phyloP scores from a whole-genome alignment of 2,113 vertebrate genomes.

The Cochlearius cochlearius region DNA sequence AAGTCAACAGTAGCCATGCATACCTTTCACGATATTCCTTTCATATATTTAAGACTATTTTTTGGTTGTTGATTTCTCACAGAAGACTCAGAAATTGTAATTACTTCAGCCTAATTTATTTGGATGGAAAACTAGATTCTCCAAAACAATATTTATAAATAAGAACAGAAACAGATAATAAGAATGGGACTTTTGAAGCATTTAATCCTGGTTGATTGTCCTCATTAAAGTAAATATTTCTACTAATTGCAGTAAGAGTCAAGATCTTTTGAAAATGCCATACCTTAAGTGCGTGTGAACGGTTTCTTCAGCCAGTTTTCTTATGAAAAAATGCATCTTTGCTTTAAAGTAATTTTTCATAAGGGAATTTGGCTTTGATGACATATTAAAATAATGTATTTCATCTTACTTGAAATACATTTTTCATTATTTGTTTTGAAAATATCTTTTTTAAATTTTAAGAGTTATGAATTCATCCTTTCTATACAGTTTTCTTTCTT shows the following conservation, averaged over 20 bases:
- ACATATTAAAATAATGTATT: background rate
- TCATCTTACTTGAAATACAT: background rate
- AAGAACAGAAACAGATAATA: background rate
- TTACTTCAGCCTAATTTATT: background rate
- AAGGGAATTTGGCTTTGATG: background rate
- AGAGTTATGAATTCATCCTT: background rate
- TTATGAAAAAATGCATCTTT: background rate
- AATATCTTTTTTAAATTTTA: background rate
- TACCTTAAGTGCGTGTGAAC: background rate
- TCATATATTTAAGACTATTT: background rate
- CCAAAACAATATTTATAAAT: background rate
- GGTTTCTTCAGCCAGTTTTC: background rate
- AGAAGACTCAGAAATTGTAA: background rate
- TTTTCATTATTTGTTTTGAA: background rate
- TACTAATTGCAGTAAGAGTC: background rate
- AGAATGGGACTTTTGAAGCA: background rate
- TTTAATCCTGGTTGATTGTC: background rate
- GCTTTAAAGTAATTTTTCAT: background rate
- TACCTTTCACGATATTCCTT: slow-evolving; percentile 2
- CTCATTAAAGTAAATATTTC: background rate
- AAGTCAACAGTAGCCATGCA: slow-evolving; percentile 36
- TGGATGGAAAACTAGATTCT: background rate
- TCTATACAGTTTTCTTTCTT: background rate
- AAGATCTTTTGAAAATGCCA: background rate
- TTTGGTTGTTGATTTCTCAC: background rate